Conservation (phyloP, 2,113 vertebrate genomes). For the Glareola pratincola region DNA sequence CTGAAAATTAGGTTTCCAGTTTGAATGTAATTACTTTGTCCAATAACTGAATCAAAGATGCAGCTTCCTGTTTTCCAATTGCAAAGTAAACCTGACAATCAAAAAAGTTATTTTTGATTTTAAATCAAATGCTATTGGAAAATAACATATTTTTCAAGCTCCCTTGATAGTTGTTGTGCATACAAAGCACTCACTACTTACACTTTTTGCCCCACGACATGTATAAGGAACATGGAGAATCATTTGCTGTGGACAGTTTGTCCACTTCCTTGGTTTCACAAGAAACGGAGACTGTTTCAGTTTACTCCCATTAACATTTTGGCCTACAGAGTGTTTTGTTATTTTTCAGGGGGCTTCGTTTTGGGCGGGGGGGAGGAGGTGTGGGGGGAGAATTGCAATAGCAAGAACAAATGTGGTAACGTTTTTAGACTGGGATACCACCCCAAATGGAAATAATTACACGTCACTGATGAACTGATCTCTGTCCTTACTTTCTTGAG, state of each 20-base stretch:
- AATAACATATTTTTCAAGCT: not conserved
- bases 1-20: not conserved
- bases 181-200: not conserved
- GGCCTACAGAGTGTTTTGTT: not conserved
- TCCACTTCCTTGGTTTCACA: not conserved
- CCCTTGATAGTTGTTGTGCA: not conserved
- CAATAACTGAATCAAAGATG: not conserved
- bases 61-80: not conserved
- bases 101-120: not conserved
- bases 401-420: not conserved
- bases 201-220: not conserved
- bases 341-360: not conserved
- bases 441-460: not conserved
- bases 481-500: not conserved
- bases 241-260: not conserved
- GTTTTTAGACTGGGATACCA: not conserved
- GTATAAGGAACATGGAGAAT: not conserved
- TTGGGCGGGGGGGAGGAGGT: rapidly evolving
- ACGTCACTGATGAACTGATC: not conserved
- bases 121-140: not conserved
- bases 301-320: not conserved
- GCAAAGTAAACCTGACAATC: not conserved
- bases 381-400: not conserved
- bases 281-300: not conserved
- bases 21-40: not conserved